Evolutionary conservation across 1,140 invertebrate genomes (phyloP).

Genomic region (Gryon sp.): DNA sequence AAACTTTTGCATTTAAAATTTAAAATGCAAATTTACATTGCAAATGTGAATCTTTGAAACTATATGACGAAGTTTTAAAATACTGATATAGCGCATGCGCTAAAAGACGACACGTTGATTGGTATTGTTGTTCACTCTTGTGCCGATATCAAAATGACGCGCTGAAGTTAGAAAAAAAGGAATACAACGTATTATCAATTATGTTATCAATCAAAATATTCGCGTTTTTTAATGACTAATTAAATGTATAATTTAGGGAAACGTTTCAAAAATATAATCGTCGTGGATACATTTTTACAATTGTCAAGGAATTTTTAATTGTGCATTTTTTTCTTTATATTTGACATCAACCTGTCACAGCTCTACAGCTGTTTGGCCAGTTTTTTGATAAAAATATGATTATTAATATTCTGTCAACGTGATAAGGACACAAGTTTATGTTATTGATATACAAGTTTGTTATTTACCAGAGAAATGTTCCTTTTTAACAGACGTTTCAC

Average conservation of each 20-base stretch:
- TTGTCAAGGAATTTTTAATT: too few relatives aligned
- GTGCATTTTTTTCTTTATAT: too few relatives aligned
- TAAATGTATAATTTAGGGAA: too few relatives aligned
- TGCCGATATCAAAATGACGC: constrained; percentile 32
- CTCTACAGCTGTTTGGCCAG: constrained; percentile 24
- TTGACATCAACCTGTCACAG: constrained; percentile 20
- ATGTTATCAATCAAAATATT: background rate
- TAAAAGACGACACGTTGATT: constrained; percentile 25
- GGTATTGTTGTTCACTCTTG: constrained; percentile 36
- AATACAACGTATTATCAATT: constrained; percentile 23
- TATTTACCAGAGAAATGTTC: constrained; percentile 12
- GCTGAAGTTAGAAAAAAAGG: constrained; percentile 39
- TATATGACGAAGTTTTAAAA: too few relatives aligned
- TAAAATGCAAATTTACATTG: too few relatives aligned
- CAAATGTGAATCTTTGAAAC: too few relatives aligned
- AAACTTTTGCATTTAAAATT: too few relatives aligned
- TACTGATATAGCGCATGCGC: constrained; percentile 19
- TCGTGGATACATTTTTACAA: too few relatives aligned
- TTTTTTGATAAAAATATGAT: constrained; percentile 20
- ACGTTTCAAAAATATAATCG: too few relatives aligned
- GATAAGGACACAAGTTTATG: constrained; percentile 7
- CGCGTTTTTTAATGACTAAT: background rate
- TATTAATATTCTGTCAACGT: constrained; percentile 29
- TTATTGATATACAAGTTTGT: background rate
- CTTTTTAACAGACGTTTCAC: background rate